A percentile compares a stretch with the other conserved stretches of the same genome.
Evolutionary conservation across 2,113 vertebrate species (phyloP).

Genomic region (Pelodiscus sinensis): DNA sequence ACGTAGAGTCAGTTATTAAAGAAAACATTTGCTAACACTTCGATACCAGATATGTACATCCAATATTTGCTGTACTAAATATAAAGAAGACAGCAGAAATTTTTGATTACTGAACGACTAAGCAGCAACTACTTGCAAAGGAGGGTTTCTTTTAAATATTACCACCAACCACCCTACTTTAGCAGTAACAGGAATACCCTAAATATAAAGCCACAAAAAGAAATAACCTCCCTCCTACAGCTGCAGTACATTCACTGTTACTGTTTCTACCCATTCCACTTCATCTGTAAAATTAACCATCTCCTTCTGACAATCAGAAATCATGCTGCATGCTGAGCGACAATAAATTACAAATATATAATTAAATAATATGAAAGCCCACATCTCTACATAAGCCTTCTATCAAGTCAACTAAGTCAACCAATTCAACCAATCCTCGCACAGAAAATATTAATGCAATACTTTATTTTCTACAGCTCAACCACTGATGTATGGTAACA

Average conservation of each 20-base stretch:
- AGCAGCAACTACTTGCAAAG: background rate
- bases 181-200: background rate
- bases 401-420: conserved; percentile 36
- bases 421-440: conserved; percentile 49
- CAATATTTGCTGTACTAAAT: background rate
- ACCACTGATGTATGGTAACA: conserved; percentile 36
- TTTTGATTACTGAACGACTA: background rate
- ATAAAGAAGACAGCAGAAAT: conserved; percentile 13
- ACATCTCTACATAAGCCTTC: conserved; percentile 26
- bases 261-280: background rate
- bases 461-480: conserved; percentile 52
- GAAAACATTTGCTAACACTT: background rate
- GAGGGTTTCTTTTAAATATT: conserved; percentile 14
- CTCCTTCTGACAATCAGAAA: conserved; percentile 65
- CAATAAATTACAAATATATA: conserved; percentile 58
- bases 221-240: background rate
- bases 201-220: background rate
- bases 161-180: background rate
- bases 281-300: conserved; percentile 57
- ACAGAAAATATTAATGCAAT: conserved; percentile 66
- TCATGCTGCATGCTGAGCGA: conserved; percentile 35
- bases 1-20: background rate
- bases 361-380: conserved; percentile 66
- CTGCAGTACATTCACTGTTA: background rate
- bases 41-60: background rate